phyloP scores from a whole-genome alignment of 2,797 vertebrate species.

The Neosilurus hyrtlii region DNA sequence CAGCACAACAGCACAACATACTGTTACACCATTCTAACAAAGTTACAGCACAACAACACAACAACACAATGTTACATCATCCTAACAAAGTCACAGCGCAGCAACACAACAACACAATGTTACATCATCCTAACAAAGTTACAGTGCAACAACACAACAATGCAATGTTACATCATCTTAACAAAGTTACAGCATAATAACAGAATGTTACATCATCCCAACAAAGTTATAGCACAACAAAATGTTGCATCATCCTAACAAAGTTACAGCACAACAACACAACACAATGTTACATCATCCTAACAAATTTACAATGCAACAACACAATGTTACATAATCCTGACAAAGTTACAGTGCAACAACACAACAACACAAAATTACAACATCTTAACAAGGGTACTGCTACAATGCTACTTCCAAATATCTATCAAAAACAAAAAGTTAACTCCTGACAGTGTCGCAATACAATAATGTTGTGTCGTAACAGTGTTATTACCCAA shows the following conservation, averaged over 20 bases:
- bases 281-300: neutral
- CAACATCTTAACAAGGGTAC: neutral
- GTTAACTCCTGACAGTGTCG: too few relatives aligned
- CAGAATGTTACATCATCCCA: neutral
- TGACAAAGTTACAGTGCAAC: neutral
- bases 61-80: neutral
- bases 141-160: too few relatives aligned
- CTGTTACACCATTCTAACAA: neutral
- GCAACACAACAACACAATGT: too few relatives aligned
- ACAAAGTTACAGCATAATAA: neutral
- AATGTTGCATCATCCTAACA: neutral
- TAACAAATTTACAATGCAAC: neutral
- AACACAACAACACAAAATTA: neutral
- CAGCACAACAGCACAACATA: neutral
- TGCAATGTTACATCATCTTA: too few relatives aligned
- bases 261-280: neutral
- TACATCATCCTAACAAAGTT: too few relatives aligned
- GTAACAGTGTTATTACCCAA: neutral
- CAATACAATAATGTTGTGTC: neutral
- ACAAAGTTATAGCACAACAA: neutral
- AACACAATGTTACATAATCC: neutral
- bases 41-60: neutral
- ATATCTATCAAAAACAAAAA: too few relatives aligned
- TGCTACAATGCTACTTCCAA: too few relatives aligned
- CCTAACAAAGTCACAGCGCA: neutral